These are phyloP conservation scores for Actinia equina DNA, from an alignment of 64 coral and sea anemone species.

Conservation along the genomic window DNA sequence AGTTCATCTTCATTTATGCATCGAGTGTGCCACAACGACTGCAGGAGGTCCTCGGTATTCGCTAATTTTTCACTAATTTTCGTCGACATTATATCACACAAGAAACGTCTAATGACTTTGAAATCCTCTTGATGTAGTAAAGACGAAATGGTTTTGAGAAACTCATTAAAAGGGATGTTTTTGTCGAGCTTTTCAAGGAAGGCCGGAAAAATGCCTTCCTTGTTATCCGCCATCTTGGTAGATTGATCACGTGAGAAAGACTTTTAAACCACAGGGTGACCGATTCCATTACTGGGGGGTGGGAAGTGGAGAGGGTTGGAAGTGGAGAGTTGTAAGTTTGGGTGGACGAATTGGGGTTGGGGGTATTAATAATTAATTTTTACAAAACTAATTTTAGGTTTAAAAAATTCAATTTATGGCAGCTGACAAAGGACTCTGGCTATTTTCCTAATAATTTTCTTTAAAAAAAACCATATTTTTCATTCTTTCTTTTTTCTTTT, in stretches of 20 bases:
- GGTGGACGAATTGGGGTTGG: too few species aligned
- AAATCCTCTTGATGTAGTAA: slow-evolving; percentile 23
- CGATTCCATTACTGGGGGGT: not conserved
- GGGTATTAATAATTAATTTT: too few species aligned
- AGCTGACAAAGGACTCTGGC: too few species aligned
- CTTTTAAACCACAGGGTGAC: not conserved
- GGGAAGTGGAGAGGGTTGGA: too few species aligned
- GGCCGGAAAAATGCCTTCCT: not conserved
- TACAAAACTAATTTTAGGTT: too few species aligned
- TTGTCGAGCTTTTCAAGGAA: slow-evolving; percentile 4
- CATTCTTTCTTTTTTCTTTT: too few species aligned
- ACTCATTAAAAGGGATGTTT: slow-evolving; percentile 28
- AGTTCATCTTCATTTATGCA: slow-evolving; percentile 59
- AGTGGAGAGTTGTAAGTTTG: too few species aligned
- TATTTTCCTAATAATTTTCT: too few species aligned
- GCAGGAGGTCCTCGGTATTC: slow-evolving; percentile 39
- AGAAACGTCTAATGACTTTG: slow-evolving; percentile 52
- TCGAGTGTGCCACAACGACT: slow-evolving; percentile 1
- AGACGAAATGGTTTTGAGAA: slow-evolving; percentile 34
- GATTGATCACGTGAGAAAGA: not conserved
- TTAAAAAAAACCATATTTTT: too few species aligned
- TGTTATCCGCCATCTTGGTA: not conserved
- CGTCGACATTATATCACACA: slow-evolving; percentile 51
- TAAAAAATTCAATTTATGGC: too few species aligned
- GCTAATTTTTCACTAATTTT: slow-evolving; percentile 16